Evolutionary conservation across 2,797 vertebrate species (phyloP).

Genomic region (Tokudaia tokunoshimensis): DNA sequence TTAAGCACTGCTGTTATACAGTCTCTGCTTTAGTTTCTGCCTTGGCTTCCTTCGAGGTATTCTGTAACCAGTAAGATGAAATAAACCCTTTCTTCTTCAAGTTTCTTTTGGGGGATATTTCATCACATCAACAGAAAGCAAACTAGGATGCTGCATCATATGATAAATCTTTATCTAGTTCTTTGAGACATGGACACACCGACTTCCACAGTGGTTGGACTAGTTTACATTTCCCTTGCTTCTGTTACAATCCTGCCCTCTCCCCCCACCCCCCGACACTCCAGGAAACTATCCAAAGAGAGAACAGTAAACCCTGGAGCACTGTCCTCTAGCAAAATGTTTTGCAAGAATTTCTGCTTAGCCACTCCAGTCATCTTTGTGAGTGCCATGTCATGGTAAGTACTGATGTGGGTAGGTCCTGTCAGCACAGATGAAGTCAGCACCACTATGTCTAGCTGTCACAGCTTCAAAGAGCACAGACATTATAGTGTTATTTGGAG

Average conservation of each 20-base stretch:
- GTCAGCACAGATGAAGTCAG: no score
- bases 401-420: background rate
- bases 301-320: no score
- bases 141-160: background rate
- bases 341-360: background rate
- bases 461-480: no score
- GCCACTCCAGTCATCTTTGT: background rate
- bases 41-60: background rate
- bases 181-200: background rate
- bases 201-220: background rate
- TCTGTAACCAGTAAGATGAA: background rate
- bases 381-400: no score
- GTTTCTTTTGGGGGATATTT: background rate
- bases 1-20: background rate
- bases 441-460: accelerated
- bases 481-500: no score
- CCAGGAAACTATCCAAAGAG: background rate
- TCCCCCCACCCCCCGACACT: background rate
- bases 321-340: background rate
- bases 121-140: background rate
- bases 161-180: background rate
- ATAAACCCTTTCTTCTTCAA: background rate
- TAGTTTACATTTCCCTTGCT: background rate
- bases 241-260: background rate
- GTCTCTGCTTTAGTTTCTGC: background rate